A percentile compares a stretch with the other conserved stretches of the same genome.
Evolutionary conservation across 2,797 vertebrate genomes (phyloP).

Genomic region (Phrynocephalus vlangalii): DNA sequence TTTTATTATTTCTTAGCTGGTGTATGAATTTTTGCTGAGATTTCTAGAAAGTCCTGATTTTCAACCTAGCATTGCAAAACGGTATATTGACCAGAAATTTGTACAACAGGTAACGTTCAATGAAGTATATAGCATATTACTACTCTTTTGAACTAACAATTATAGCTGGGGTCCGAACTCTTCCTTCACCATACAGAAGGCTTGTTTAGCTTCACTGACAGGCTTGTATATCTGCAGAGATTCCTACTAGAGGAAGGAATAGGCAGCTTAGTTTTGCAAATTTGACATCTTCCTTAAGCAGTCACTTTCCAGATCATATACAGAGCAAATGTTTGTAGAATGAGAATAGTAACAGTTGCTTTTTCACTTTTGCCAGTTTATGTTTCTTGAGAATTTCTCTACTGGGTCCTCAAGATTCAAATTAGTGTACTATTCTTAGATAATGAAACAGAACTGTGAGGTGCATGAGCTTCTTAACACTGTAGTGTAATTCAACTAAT

Average conservation of each 20-base stretch:
- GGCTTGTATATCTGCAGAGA: background rate
- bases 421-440: background rate
- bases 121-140: conserved; percentile 42
- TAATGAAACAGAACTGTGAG: background rate
- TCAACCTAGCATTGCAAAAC: conserved; percentile 95
- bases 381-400: background rate
- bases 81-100: conserved; percentile 97
- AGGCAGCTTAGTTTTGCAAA: background rate
- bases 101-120: conserved; percentile 90
- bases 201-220: background rate
- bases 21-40: conserved; percentile 97
- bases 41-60: conserved; percentile 98
- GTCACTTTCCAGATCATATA: background rate
- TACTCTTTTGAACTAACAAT: conserved; percentile 11
- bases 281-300: background rate
- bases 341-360: background rate
- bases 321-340: background rate
- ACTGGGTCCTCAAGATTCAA: background rate
- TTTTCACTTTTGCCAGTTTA: background rate
- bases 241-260: background rate
- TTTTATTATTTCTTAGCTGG: conserved; percentile 84
- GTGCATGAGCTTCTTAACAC: background rate
- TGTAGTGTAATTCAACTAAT: background rate
- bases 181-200: background rate
- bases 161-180: background rate